Conservation (phyloP, 2,797 vertebrate genomes). For the Sebastes vulpes region DNA sequence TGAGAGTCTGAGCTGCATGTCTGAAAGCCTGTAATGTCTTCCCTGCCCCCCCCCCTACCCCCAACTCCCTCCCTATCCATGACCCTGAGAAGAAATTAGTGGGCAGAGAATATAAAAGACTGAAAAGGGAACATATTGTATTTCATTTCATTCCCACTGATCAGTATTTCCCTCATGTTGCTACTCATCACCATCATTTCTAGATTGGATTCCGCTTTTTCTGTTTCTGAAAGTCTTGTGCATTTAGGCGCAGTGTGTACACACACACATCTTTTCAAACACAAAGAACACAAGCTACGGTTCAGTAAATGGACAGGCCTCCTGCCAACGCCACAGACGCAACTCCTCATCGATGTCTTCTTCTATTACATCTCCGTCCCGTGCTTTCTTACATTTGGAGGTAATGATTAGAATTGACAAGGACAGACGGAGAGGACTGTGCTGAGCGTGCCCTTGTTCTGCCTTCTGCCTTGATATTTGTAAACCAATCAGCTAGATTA, state of each 20-base stretch:
- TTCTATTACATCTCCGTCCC: slow-evolving; percentile 2
- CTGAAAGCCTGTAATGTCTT: slow-evolving; percentile 51
- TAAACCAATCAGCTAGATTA: slow-evolving; percentile 72
- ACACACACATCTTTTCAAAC: neutral
- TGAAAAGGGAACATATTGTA: neutral
- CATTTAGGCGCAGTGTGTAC: neutral
- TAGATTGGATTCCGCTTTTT: neutral
- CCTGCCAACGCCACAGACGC: slow-evolving; percentile 9
- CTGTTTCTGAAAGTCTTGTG: neutral
- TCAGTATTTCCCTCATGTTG: neutral
- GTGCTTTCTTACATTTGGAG: slow-evolving; percentile 13
- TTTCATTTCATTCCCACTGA: neutral
- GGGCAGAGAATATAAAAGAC: slow-evolving; percentile 37
- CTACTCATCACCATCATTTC: neutral
- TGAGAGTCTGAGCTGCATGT: slow-evolving; percentile 25
- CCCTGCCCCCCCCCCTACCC: neutral
- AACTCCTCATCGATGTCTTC: slow-evolving; percentile 26
- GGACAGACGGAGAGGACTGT: slow-evolving; percentile 53
- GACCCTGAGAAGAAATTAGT: slow-evolving; percentile 60
- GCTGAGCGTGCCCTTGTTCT: slow-evolving; percentile 50
- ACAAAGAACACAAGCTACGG: neutral
- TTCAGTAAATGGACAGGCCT: slow-evolving; percentile 8
- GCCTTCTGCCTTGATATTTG: slow-evolving; percentile 55
- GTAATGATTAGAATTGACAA: slow-evolving; percentile 57
- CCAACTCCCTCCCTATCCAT: neutral